A percentile compares a stretch with the other conserved stretches of the same genome.
phyloP scores from a whole-genome alignment of 1,140 invertebrate species.

The Coptotermes formosanus region DNA sequence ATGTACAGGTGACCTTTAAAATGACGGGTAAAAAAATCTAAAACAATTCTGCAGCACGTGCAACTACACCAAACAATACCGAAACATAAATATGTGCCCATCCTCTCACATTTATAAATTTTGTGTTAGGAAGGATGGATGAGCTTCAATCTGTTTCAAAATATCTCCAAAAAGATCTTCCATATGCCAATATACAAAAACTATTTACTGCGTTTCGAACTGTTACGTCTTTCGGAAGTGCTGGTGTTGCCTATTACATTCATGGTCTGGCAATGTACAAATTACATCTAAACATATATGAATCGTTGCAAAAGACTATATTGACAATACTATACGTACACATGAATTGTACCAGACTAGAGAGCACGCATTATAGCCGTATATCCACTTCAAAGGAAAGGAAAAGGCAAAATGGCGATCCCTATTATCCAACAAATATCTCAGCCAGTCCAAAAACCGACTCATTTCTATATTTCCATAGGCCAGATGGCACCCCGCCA shows the following conservation, averaged over 20 bases:
- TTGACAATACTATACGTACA: constrained; percentile 31
- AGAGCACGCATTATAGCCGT: constrained; percentile 25
- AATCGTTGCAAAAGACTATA: constrained; percentile 18
- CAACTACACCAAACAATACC: no score
- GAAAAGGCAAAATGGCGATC: constrained; percentile 33
- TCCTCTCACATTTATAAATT: no score
- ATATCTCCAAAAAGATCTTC: background rate
- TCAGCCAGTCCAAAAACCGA: constrained; percentile 32
- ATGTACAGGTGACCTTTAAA: no score
- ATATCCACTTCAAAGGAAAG: constrained; percentile 33
- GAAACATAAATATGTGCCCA: no score
- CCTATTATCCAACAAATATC: constrained; percentile 33
- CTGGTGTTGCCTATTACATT: background rate
- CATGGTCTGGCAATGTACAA: background rate
- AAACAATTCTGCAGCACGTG: no score
- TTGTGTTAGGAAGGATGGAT: background rate
- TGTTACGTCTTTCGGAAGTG: background rate
- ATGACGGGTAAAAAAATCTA: no score
- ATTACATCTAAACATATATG: background rate
- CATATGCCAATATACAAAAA: background rate
- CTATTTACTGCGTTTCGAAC: background rate
- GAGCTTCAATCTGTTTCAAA: background rate
- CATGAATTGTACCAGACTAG: constrained; percentile 10
- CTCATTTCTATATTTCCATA: constrained; percentile 32
- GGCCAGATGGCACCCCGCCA: constrained; percentile 34